Evolutionary conservation across 2,888 invertebrate species (phyloP).

Genomic region (Alcis repandata): DNA sequence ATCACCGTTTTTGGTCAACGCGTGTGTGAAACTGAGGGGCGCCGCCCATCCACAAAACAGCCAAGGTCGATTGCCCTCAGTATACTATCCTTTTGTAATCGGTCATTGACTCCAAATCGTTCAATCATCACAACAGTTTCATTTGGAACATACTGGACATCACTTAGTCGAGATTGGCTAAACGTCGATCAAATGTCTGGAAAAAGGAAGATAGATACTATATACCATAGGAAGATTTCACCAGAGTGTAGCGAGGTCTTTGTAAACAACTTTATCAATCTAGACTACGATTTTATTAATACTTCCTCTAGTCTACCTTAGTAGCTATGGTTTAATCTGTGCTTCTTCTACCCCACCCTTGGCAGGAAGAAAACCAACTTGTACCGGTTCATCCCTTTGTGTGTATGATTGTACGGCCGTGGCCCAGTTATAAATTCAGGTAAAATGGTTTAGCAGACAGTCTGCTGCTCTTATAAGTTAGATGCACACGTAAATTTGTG

Average conservation of each 20-base stretch:
- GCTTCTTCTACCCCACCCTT: conserved; percentile 30
- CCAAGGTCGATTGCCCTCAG: background rate
- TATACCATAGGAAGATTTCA: conserved; percentile 6
- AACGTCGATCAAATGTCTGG: background rate
- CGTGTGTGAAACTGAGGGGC: too few relatives aligned
- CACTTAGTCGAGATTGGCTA: too few relatives aligned
- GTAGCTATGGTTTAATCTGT: background rate
- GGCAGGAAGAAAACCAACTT: conserved; percentile 47
- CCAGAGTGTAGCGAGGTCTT: conserved; percentile 13
- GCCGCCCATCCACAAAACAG: too few relatives aligned
- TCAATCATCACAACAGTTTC: background rate
- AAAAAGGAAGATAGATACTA: background rate
- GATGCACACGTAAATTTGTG: conserved; percentile 47
- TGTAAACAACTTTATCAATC: conserved; percentile 14
- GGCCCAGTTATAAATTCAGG: conserved; percentile 65
- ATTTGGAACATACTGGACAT: background rate
- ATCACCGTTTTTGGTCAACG: too few relatives aligned
- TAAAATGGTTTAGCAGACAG: conserved; percentile 55
- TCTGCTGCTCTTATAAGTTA: conserved; percentile 53
- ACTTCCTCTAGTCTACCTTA: conserved; percentile 31
- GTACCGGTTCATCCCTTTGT: conserved; percentile 55
- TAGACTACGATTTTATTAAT: conserved; percentile 37
- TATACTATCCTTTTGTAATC: background rate
- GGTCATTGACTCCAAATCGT: background rate
- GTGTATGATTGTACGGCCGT: conserved; percentile 53